Evolutionary conservation across 2,888 invertebrate species (phyloP).

Genomic region (Sturmia bella): DNA sequence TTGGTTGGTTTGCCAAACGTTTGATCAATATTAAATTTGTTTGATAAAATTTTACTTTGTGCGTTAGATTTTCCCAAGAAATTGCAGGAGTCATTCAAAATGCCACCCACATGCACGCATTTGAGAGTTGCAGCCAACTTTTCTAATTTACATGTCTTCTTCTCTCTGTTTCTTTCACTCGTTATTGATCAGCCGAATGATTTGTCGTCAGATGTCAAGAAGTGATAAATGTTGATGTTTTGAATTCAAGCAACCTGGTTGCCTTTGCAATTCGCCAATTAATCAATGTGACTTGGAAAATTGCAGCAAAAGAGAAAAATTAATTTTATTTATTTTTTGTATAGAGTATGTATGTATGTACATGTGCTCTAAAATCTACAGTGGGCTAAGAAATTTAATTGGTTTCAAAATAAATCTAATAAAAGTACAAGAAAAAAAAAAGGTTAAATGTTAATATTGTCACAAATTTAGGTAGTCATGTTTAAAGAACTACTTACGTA

Average conservation of each 20-base stretch:
- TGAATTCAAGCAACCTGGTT: conserved; percentile 38
- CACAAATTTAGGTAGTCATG: too few relatives aligned
- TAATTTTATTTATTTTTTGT: conserved; percentile 7
- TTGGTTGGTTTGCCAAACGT: conserved; percentile 21
- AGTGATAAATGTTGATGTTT: conserved; percentile 42
- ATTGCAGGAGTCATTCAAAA: conserved; percentile 45
- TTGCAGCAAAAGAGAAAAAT: conserved; percentile 27
- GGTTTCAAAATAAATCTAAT: neutral
- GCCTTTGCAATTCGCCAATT: conserved; percentile 36
- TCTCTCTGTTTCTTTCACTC: conserved; percentile 21
- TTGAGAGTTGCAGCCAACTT: conserved; percentile 28
- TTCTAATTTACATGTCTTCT: conserved; percentile 51
- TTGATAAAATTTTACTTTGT: conserved; percentile 32
- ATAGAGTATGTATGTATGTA: neutral
- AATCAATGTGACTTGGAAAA: conserved; percentile 40
- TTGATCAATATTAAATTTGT: conserved; percentile 56
- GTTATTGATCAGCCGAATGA: conserved; percentile 32
- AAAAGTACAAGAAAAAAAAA: too few relatives aligned
- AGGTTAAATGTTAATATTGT: too few relatives aligned
- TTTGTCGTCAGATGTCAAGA: conserved; percentile 44
- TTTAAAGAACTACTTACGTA: too few relatives aligned
- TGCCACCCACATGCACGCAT: conserved; percentile 52
- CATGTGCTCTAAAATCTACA: neutral
- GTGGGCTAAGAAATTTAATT: neutral
- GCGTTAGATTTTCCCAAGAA: conserved; percentile 43